phyloP scores from a whole-genome alignment of 2,113 vertebrate genomes.

The Rhinichthys klamathensis region DNA sequence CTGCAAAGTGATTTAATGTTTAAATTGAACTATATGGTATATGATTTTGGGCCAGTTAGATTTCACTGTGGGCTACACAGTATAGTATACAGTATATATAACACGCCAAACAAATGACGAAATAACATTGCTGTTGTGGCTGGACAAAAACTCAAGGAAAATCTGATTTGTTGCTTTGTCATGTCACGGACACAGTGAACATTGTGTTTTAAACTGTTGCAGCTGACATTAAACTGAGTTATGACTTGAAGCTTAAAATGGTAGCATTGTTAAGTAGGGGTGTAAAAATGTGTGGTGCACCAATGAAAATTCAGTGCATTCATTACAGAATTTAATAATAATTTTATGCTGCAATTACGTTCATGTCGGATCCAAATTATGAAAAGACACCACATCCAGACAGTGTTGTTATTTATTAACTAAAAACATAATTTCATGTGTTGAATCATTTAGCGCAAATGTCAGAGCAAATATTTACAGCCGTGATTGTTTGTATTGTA shows the following conservation, averaged over 20 bases:
- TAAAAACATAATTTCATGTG: neutral
- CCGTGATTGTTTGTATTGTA: neutral
- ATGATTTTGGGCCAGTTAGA: neutral
- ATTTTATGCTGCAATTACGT: too few relatives aligned
- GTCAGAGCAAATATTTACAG: neutral
- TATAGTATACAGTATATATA: too few relatives aligned
- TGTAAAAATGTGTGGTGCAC: neutral
- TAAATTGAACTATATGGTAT: neutral
- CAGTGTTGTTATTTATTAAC: neutral
- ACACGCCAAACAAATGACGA: neutral
- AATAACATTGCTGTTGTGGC: conserved; percentile 4
- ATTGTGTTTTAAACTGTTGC: neutral
- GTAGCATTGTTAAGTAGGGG: neutral
- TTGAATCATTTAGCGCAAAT: neutral
- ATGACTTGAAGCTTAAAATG: neutral
- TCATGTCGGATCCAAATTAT: neutral
- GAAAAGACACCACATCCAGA: neutral
- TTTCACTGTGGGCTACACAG: neutral
- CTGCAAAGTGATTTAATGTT: neutral
- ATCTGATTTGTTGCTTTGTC: neutral
- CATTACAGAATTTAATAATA: neutral
- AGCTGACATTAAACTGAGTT: conserved; percentile 1
- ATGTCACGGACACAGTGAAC: neutral
- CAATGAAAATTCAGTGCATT: neutral
- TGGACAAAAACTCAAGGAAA: neutral